phyloP scores from a whole-genome alignment of 2,797 vertebrate genomes.

The Sphenopsis melanotis region DNA sequence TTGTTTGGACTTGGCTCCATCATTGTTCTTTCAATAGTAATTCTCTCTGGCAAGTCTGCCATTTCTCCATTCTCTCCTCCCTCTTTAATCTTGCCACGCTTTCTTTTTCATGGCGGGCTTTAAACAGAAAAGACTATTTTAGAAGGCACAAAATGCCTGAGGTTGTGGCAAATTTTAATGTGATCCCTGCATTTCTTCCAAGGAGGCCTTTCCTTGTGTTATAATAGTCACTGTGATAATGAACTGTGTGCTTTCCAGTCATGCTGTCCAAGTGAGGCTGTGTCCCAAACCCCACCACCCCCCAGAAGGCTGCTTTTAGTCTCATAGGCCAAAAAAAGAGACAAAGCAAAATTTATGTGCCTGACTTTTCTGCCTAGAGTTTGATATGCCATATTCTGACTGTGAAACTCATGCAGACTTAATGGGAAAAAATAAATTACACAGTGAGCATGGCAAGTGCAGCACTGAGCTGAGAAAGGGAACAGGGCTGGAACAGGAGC shows the following conservation, averaged over 20 bases:
- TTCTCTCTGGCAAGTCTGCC: not conserved
- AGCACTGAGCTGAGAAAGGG: not conserved
- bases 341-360: not conserved
- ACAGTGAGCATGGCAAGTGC: not conserved
- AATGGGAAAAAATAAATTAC: too few species aligned
- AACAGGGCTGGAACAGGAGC: not conserved
- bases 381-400: not conserved
- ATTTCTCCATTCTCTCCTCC: not conserved
- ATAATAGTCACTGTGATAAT: not conserved
- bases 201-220: not conserved
- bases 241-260: not conserved
- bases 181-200: not conserved
- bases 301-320: not conserved
- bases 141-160: not conserved
- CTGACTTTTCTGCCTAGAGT: not conserved
- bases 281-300: not conserved
- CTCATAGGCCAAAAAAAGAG: not conserved
- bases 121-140: not conserved
- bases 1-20: not conserved
- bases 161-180: not conserved
- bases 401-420: not conserved
- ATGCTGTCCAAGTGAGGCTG: not conserved
- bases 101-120: not conserved
- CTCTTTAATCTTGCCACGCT: not conserved
- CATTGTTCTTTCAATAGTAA: not conserved